Evolutionary conservation across 2,113 vertebrate species (phyloP).

Genomic region (Asarcornis scutulata): DNA sequence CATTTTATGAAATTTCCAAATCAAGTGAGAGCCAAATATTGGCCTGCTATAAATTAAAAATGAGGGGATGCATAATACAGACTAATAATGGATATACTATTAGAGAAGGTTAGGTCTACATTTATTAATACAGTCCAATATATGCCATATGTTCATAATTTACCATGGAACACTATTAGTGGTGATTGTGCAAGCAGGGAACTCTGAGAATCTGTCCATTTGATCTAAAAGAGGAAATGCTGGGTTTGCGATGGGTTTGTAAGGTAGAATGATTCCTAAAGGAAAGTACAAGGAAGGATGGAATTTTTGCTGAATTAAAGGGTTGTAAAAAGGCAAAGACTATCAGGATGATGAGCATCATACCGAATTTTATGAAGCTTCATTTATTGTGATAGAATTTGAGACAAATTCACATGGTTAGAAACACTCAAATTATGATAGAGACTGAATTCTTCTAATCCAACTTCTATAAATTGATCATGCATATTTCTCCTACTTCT

Average conservation of each 20-base stretch:
- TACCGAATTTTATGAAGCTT: neutral
- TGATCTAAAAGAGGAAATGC: neutral
- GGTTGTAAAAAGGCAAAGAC: neutral
- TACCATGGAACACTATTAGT: neutral
- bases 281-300: neutral
- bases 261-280: neutral
- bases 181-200: neutral
- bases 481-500: rapidly evolving
- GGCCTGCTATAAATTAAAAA: neutral
- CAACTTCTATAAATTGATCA: neutral
- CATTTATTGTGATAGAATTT: neutral
- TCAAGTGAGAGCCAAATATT: neutral
- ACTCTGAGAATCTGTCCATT: neutral
- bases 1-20: neutral
- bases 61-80: neutral
- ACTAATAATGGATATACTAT: neutral
- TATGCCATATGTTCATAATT: rapidly evolving
- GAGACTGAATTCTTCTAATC: neutral
- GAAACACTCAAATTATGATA: neutral
- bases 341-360: neutral
- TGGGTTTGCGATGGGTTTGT: neutral
- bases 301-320: neutral
- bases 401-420: neutral
- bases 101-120: neutral
- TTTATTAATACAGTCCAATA: neutral